phyloP scores from a whole-genome alignment of 2,113 vertebrate genomes.

The Natator depressus region DNA sequence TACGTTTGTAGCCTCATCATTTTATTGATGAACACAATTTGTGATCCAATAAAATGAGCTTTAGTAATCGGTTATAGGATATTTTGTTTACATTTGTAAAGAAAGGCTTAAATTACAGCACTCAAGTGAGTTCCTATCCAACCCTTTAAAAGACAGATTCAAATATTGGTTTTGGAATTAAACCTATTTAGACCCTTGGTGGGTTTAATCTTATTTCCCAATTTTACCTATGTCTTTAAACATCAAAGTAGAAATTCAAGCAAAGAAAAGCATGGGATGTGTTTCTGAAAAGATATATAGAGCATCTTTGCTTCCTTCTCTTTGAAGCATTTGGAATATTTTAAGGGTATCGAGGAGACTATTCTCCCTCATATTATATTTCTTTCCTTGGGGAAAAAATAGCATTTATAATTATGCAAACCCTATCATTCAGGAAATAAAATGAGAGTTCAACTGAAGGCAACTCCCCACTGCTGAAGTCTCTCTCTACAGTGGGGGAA shows the following conservation, averaged over 20 bases:
- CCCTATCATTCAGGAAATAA: background rate
- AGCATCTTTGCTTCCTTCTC: background rate
- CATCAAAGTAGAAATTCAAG: background rate
- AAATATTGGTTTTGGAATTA: background rate
- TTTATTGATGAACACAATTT: background rate
- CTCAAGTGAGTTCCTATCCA: background rate
- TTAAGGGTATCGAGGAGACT: background rate
- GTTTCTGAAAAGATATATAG: background rate
- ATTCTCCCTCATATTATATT: background rate
- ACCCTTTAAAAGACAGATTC: background rate
- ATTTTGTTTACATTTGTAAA: background rate
- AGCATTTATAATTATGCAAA: background rate
- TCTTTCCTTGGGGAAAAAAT: background rate
- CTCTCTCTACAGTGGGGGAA: too few relatives aligned
- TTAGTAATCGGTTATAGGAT: background rate
- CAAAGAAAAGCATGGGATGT: background rate
- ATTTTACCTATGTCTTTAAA: background rate
- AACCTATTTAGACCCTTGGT: background rate
- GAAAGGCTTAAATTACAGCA: background rate
- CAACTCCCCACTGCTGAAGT: too few relatives aligned
- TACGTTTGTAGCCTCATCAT: background rate
- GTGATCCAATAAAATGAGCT: background rate
- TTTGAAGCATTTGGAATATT: background rate
- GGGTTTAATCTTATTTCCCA: background rate
- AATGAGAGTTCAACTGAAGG: background rate